Conservation (phyloP, 2,888 invertebrate species). For the Morinoia aosen region DNA sequence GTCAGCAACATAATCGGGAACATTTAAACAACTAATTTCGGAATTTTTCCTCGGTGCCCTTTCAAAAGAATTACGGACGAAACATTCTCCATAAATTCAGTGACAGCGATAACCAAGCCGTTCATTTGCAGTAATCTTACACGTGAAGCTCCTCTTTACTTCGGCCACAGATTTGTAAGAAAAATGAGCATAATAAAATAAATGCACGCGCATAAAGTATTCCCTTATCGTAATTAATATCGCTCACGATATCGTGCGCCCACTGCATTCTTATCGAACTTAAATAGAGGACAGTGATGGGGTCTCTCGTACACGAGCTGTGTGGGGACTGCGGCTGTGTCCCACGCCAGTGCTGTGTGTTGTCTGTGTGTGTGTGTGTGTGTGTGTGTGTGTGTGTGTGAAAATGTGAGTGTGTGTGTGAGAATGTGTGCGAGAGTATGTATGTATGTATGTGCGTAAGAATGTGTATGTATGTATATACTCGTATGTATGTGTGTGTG, state of each 20-base stretch:
- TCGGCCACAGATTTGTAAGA: background rate
- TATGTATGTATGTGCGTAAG: too few relatives aligned
- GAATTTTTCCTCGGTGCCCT: background rate
- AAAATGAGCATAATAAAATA: background rate
- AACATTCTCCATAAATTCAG: background rate
- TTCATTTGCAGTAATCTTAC: background rate
- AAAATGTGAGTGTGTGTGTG: background rate
- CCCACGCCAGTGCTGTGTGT: background rate
- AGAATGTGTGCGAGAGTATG: background rate
- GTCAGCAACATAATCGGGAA: background rate
- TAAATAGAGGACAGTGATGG: background rate
- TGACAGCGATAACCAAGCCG: background rate
- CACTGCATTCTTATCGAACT: conserved; percentile 22
- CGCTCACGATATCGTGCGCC: conserved; percentile 46
- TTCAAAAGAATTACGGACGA: background rate
- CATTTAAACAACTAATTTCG: background rate
- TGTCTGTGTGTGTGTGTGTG: too few relatives aligned
- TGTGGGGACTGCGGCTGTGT: background rate
- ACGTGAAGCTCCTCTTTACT: background rate
- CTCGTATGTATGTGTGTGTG: too few relatives aligned
- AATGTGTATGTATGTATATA: too few relatives aligned
- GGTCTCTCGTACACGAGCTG: background rate
- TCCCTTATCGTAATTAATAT: conserved; percentile 46
- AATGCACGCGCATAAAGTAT: conserved; percentile 1
- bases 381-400: too few relatives aligned